phyloP scores from a whole-genome alignment of 2,113 vertebrate genomes.

The Caloenas nicobarica region DNA sequence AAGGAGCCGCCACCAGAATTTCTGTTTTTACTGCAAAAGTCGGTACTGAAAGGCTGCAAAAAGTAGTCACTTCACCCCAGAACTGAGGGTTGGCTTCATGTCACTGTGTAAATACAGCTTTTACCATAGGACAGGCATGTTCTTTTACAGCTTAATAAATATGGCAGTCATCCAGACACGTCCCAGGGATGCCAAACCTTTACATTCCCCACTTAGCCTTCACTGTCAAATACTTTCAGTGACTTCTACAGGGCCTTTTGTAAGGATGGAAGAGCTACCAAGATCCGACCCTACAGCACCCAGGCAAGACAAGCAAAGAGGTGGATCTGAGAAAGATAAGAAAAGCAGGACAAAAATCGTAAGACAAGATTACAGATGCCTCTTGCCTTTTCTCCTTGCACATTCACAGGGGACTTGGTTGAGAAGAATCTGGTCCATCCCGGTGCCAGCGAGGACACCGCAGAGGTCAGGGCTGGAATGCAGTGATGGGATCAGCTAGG shows the following conservation, averaged over 20 bases:
- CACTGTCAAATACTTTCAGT: not conserved
- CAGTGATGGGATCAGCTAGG: not conserved
- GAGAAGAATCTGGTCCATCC: not conserved
- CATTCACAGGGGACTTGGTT: fast-evolving
- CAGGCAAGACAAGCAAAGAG: not conserved
- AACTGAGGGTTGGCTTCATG: not conserved
- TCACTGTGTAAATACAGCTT: slow-evolving; percentile 22
- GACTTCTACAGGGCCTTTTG: not conserved
- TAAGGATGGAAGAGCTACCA: not conserved
- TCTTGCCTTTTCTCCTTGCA: not conserved
- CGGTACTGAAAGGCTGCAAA: not conserved
- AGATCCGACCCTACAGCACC: not conserved
- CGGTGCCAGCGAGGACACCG: fast-evolving
- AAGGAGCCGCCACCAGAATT: not conserved
- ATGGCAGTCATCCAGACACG: slow-evolving; percentile 21
- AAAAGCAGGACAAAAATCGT: not conserved
- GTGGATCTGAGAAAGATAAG: not conserved
- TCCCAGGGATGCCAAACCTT: slow-evolving; percentile 3
- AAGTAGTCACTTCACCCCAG: not conserved
- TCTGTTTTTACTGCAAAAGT: not conserved
- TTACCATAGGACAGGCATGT: slow-evolving; percentile 20
- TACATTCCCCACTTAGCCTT: not conserved
- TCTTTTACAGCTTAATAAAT: slow-evolving; percentile 46
- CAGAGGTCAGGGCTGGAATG: not conserved
- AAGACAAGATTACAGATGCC: not conserved